Evolutionary conservation across 2,113 vertebrate species (phyloP).

Genomic region (Cheilinus undulatus): DNA sequence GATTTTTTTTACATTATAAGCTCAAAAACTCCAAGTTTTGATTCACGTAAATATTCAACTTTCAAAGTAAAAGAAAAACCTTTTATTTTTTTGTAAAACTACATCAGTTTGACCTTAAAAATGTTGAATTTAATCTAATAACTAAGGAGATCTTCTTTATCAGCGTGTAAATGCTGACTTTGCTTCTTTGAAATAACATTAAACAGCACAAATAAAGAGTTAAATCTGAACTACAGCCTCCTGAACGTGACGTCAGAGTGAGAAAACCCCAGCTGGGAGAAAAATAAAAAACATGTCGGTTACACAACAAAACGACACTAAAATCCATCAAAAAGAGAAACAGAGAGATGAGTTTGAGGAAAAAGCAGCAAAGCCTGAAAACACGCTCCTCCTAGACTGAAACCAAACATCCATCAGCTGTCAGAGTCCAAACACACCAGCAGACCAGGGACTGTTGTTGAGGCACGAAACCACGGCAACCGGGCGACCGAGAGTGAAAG

Average conservation of each 20-base stretch:
- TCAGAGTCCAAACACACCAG: conserved; percentile 1
- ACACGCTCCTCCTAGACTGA: conserved; percentile 5
- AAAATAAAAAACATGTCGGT: not conserved
- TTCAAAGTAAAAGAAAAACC: too few species aligned
- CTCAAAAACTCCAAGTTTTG: too few species aligned
- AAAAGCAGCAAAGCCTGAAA: not conserved
- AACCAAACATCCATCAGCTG: conserved; percentile 30
- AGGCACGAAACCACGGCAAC: conserved; percentile 36
- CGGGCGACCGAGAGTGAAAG: not conserved
- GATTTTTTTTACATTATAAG: too few species aligned
- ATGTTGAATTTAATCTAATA: too few species aligned
- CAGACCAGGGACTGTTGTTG: conserved; percentile 20
- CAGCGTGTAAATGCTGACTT: not conserved
- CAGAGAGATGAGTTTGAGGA: not conserved
- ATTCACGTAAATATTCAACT: too few species aligned
- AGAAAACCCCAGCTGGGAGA: not conserved
- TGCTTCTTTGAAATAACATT: not conserved
- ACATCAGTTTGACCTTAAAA: too few species aligned
- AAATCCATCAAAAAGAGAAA: not conserved
- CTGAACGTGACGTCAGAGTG: too few species aligned
- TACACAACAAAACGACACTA: not conserved
- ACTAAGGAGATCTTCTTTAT: too few species aligned
- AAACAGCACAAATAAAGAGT: not conserved
- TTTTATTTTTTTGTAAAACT: too few species aligned
- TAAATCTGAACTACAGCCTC: not conserved